These are phyloP conservation scores for Cyanoramphus novaezelandiae DNA, from an alignment of 2,113 vertebrate genomes.

Conservation along the genomic window DNA sequence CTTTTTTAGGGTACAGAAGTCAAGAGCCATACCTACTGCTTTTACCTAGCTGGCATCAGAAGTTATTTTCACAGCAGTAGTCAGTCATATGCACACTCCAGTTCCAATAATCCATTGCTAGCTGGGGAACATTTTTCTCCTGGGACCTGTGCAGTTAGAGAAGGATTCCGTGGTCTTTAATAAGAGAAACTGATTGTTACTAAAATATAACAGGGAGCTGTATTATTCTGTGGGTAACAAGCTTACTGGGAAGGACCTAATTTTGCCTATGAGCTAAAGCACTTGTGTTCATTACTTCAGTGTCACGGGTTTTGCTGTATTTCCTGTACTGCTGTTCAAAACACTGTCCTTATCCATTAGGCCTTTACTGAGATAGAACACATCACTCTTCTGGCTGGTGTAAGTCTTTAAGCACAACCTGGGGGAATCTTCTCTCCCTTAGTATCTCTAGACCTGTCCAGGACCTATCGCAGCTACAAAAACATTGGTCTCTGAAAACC, in stretches of 20 bases:
- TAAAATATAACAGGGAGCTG: not conserved
- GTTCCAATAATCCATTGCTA: not conserved
- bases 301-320: not conserved
- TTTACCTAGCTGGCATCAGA: not conserved
- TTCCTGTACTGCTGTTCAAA: not conserved
- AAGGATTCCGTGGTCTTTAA: not conserved
- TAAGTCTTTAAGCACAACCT: not conserved
- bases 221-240: not conserved
- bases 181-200: not conserved
- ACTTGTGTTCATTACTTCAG: not conserved
- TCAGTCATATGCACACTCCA: not conserved
- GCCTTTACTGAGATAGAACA: not conserved
- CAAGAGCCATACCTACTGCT: not conserved
- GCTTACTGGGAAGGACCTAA: not conserved
- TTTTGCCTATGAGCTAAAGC: not conserved
- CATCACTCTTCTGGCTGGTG: accelerated
- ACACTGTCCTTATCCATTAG: not conserved
- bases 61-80: not conserved
- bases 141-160: not conserved
- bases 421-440: not conserved
- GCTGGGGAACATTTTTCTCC: not conserved
- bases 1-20: not conserved
- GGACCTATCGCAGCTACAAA: not conserved
- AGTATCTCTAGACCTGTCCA: not conserved
- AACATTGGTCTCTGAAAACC: not conserved